These are phyloP conservation scores for Magallana ariakensis DNA, from an alignment of 1,140 invertebrate genomes.

Conservation along the genomic window DNA sequence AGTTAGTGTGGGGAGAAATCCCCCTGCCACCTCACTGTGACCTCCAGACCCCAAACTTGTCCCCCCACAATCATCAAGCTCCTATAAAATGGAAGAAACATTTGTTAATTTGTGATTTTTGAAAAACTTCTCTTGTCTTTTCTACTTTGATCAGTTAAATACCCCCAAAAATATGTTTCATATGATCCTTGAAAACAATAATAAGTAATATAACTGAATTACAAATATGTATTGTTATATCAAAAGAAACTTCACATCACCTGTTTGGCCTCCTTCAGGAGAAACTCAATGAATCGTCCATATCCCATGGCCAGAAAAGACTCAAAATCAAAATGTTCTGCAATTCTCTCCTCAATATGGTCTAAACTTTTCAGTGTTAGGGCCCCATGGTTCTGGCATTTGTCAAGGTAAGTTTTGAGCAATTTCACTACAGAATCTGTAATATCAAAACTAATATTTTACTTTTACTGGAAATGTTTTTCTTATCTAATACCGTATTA, in stretches of 20 bases:
- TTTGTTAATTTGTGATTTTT: no score
- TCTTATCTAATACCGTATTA: no score
- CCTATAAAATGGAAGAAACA: constrained; percentile 53
- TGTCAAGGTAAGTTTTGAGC: constrained; percentile 70
- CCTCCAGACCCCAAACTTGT: constrained; percentile 59
- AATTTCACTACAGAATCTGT: constrained; percentile 66
- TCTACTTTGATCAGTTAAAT: no score
- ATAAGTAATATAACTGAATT: no score
- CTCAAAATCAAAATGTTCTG: constrained; percentile 69
- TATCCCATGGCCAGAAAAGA: constrained; percentile 70
- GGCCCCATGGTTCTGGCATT: constrained; percentile 68
- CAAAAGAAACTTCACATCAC: constrained; percentile 52
- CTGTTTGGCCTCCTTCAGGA: constrained; percentile 69
- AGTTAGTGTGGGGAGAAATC: constrained; percentile 65
- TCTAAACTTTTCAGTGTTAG: constrained; percentile 68
- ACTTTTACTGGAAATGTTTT: no score
- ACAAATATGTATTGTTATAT: no score
- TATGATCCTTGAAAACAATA: no score
- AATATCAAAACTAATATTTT: not conserved
- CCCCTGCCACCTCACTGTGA: constrained; percentile 50
- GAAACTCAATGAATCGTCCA: constrained; percentile 74
- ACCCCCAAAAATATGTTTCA: no score
- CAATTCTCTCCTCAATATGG: constrained; percentile 74
- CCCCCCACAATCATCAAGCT: constrained; percentile 74
- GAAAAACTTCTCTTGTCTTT: no score